Evolutionary conservation across 2,113 vertebrate species (phyloP), one percentile per base, ranked within the genome.

Genomic region (Clupea harengus): DNA sequence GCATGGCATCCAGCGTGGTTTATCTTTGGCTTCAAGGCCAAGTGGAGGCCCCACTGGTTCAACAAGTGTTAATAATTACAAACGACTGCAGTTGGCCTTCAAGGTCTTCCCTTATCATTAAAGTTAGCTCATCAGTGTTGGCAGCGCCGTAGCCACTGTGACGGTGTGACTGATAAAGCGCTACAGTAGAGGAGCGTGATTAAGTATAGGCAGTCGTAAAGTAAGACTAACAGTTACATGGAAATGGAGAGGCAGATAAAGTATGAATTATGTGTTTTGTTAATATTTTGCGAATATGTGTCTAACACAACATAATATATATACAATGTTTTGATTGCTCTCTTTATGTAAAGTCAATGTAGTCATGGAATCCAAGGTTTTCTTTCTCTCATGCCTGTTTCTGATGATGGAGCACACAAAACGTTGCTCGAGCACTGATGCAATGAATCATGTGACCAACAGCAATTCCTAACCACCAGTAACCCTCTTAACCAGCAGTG

Each of bases 31-130:
- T 82, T 89, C 89, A 91, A 89, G 89, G 89, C 83, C 89, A 89
- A 50, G 49, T 5, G 11, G 86, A 83, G 80, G 81, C 44, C 52
- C 45, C 22, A 72, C 25, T 72, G 15, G 57, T 32, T 39, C 67
- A 22, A 3, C 39, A 72, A 50, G 83, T 85, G 89, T 91, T 91
- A 90, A 90, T 90, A 84, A 89, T 89, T 90, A 89, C 39, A 87
- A 90, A 85, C 25, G 75, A 85, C 85, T 52, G 83, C 78, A 83
- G 57, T 6, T 87, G 86, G 50, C 89, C 88, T 89, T 89, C 87
- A 85, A 28, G 50, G 78, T 84, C n/a, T 6, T 44, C 15, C 9
- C 83, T 91, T 89, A 90, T 90, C 84, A 52, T 72, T 80, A 20
- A 5, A 57, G 32, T 81, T 72, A 85, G 86, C 49, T 72, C 20